Conservation (phyloP, 2,797 vertebrate genomes). For the Synaphobranchus kaupii region DNA sequence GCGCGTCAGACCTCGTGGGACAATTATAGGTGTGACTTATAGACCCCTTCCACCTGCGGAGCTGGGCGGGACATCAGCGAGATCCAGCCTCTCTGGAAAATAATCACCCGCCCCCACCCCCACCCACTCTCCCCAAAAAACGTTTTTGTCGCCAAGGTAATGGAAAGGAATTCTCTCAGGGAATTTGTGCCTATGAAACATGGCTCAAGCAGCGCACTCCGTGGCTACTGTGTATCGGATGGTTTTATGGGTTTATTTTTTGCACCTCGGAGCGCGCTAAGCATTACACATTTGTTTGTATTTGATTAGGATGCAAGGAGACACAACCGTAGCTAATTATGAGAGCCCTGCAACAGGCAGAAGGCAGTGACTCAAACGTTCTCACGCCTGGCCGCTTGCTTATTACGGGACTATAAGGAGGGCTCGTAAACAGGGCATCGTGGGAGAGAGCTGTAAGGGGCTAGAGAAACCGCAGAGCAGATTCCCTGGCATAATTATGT, state of each 20-base stretch:
- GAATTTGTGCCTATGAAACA: not conserved
- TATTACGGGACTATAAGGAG: not conserved
- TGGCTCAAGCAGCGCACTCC: not conserved
- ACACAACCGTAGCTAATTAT: not conserved
- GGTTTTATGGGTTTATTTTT: not conserved
- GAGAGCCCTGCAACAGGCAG: not conserved
- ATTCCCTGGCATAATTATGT: not conserved
- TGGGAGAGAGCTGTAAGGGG: not conserved
- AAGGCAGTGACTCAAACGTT: not conserved
- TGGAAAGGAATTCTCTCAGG: not conserved
- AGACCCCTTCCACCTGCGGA: conserved; percentile 23
- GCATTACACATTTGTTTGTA: not conserved
- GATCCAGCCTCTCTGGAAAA: not conserved
- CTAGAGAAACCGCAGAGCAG: not conserved
- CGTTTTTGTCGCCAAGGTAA: not conserved
- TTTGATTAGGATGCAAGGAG: not conserved
- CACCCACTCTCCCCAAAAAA: not conserved
- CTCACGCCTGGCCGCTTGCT: not conserved
- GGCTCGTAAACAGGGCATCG: not conserved
- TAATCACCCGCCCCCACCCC: not conserved
- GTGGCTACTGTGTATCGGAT: not conserved
- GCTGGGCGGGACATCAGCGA: conserved; percentile 23
- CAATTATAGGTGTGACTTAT: not conserved
- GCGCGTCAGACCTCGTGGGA: not conserved
- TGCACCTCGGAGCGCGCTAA: not conserved